These are phyloP conservation scores for Colostygia pectinataria DNA, from an alignment of 2,888 invertebrate species.

Conservation along the genomic window DNA sequence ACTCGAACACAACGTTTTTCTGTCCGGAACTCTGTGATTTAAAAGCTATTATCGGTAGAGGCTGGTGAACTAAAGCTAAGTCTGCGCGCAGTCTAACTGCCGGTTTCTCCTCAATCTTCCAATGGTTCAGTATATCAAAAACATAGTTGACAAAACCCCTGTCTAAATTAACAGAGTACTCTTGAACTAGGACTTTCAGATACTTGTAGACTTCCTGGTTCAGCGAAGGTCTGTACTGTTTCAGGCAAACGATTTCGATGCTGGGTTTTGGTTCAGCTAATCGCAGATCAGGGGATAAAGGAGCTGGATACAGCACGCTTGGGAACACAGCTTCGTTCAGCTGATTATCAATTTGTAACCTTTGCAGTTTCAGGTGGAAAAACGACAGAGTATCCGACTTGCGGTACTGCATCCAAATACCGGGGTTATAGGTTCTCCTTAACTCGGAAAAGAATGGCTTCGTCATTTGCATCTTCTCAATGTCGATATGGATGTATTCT, in stretches of 20 bases:
- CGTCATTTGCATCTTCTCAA: conserved; percentile 93
- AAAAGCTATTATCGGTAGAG: conserved; percentile 74
- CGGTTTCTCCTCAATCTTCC: conserved; percentile 83
- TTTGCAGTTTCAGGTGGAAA: conserved; percentile 86
- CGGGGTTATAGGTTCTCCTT: conserved; percentile 88
- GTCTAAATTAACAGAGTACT: conserved; percentile 87
- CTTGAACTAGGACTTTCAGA: conserved; percentile 85
- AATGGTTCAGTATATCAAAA: conserved; percentile 84
- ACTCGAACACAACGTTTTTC: conserved; percentile 78
- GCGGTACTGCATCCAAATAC: conserved; percentile 88
- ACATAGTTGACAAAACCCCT: conserved; percentile 86
- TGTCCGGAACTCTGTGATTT: conserved; percentile 64
- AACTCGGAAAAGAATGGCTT: conserved; percentile 93
- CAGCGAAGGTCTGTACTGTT: conserved; percentile 72
- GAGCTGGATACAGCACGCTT: conserved; percentile 85
- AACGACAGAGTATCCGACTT: conserved; percentile 87
- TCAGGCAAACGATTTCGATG: conserved; percentile 81
- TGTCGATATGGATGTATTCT: conserved; percentile 90
- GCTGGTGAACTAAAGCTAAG: conserved; percentile 83
- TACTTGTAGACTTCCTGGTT: conserved; percentile 84
- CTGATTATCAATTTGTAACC: conserved; percentile 89
- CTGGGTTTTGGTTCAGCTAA: conserved; percentile 78
- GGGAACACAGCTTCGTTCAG: conserved; percentile 87
- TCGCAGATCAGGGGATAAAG: conserved; percentile 72
- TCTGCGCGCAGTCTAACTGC: conserved; percentile 82